Percentiles rank a stretch among this genome's conserved stretches.
Evolutionary conservation across 2,888 invertebrate genomes (phyloP).

Genomic region (Horisme vitalbata): DNA sequence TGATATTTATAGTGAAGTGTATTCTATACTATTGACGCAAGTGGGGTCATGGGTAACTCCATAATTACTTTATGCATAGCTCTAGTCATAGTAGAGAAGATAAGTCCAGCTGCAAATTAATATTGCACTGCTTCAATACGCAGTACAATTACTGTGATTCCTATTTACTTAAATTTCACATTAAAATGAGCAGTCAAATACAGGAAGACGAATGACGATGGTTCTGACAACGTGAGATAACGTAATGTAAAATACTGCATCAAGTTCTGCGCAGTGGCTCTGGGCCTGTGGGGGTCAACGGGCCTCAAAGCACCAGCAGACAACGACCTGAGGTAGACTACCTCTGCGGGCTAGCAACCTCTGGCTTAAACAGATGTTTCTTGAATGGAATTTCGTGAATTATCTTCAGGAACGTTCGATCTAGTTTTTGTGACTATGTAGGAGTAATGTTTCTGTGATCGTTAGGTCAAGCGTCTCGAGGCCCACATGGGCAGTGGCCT

Average conservation of each 20-base stretch:
- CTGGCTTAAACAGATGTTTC: neutral
- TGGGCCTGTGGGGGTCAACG: too few relatives aligned
- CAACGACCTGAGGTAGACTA: neutral
- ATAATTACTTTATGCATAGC: conserved; percentile 22
- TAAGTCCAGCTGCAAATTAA: too few relatives aligned
- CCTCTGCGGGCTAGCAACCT: neutral
- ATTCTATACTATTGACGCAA: conserved; percentile 30
- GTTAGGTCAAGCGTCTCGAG: conserved; percentile 26
- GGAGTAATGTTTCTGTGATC: conserved; percentile 10
- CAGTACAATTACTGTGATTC: too few relatives aligned
- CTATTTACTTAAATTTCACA: too few relatives aligned
- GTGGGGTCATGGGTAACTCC: conserved; percentile 23
- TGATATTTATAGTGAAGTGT: conserved; percentile 31
- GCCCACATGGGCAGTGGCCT: conserved; percentile 19
- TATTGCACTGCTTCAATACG: too few relatives aligned
- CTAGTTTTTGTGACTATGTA: conserved; percentile 8
- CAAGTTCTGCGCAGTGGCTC: conserved; percentile 4
- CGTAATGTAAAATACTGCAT: too few relatives aligned
- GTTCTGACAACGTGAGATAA: too few relatives aligned
- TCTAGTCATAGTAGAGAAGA: conserved; percentile 12
- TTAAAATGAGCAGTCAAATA: too few relatives aligned
- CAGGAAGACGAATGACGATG: too few relatives aligned
- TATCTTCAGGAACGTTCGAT: neutral
- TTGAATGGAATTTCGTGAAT: neutral
- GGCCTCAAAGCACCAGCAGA: too few relatives aligned